These are phyloP conservation scores for Hymenopus coronatus DNA, from an alignment of 2,888 invertebrate genomes.

Conservation along the genomic window DNA sequence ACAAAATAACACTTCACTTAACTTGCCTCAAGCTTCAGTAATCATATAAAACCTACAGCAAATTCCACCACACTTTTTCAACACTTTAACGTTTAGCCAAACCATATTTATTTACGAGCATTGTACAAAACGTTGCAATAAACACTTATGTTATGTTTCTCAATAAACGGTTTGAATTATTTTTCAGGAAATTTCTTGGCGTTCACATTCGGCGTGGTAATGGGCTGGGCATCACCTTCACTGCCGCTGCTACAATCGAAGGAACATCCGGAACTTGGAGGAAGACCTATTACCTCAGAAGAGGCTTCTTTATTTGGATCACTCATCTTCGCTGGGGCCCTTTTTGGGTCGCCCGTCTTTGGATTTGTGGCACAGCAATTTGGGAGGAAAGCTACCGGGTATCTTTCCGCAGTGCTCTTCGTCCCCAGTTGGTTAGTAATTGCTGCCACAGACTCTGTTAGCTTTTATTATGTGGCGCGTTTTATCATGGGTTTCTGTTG, in stretches of 20 bases:
- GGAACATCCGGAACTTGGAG: constrained; percentile 47
- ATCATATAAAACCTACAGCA: too few relatives aligned
- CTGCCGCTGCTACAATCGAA: constrained; percentile 49
- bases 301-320: constrained; percentile 56
- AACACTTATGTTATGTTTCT: too few relatives aligned
- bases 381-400: constrained; percentile 15
- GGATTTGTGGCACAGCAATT: neutral
- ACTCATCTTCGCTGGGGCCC: constrained; percentile 55
- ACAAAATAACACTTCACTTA: too few relatives aligned
- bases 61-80: too few relatives aligned
- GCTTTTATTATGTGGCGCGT: constrained; percentile 44
- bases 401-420: neutral
- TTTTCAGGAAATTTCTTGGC: constrained; percentile 54
- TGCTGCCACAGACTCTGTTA: neutral
- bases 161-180: too few relatives aligned
- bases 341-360: constrained; percentile 37
- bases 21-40: too few relatives aligned
- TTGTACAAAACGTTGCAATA: too few relatives aligned
- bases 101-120: too few relatives aligned
- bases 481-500: constrained; percentile 57
- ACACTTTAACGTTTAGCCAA: too few relatives aligned
- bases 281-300: constrained; percentile 50
- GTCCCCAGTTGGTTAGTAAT: constrained; percentile 8
- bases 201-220: constrained; percentile 55
- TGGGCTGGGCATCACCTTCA: constrained; percentile 61